Percentiles rank a stretch among this genome's conserved stretches.
phyloP scores from a whole-genome alignment of 1,140 invertebrate genomes.

The Neodiprion fabricii region DNA sequence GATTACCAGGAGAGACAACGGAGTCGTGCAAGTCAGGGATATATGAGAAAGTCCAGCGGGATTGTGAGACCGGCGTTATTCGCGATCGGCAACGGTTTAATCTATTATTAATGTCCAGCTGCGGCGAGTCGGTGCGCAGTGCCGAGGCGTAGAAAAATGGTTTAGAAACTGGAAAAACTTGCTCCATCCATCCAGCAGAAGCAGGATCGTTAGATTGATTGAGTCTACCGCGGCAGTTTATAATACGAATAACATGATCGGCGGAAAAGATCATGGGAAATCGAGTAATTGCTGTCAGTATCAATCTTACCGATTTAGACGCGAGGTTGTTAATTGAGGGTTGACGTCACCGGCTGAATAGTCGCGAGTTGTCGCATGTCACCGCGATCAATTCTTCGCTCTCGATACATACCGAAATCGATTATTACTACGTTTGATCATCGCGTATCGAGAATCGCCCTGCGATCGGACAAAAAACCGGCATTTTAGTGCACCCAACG shows the following conservation, averaged over 20 bases:
- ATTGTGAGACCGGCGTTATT: not conserved
- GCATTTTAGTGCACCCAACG: not conserved
- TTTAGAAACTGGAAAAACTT: not conserved
- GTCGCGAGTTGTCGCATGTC: not conserved
- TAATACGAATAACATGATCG: not conserved
- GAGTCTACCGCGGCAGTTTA: not conserved
- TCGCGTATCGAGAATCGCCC: not conserved
- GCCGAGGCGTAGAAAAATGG: not conserved
- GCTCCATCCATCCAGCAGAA: not conserved
- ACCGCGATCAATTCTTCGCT: not conserved
- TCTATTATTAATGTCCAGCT: conserved; percentile 3
- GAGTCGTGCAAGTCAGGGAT: too few relatives aligned
- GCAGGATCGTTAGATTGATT: conserved; percentile 1
- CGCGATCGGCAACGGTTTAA: not conserved
- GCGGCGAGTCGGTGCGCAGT: not conserved
- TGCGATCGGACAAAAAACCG: not conserved
- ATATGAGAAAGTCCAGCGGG: not conserved
- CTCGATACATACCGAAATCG: not conserved
- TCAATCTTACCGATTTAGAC: not conserved
- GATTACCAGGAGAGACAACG: too few relatives aligned
- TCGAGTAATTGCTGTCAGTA: conserved; percentile 5
- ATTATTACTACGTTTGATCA: not conserved
- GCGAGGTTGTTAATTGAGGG: not conserved
- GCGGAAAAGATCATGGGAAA: conserved; percentile 7
- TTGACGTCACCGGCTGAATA: not conserved